Conservation (phyloP, 2,113 vertebrate species). For the Taxidea taxus region DNA sequence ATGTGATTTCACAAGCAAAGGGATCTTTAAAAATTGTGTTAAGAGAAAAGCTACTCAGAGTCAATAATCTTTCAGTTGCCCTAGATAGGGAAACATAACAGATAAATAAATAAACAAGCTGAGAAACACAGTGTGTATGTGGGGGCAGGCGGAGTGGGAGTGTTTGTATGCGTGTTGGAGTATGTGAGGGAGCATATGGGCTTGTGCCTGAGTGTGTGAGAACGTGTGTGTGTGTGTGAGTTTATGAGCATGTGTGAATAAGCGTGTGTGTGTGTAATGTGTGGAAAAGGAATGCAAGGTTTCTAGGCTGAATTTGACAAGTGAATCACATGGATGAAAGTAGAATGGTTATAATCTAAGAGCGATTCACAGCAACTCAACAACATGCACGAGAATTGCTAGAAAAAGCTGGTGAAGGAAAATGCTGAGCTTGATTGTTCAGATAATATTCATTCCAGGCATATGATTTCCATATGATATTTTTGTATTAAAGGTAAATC, state of each 20-base stretch:
- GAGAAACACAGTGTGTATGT: not conserved
- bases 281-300: not conserved
- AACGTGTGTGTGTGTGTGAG: not conserved
- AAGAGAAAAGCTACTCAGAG: not conserved
- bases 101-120: not conserved
- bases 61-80: not conserved
- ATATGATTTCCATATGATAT: not conserved
- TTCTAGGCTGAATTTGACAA: not conserved
- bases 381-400: not conserved
- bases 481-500: not conserved
- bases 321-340: not conserved
- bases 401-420: not conserved
- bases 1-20: not conserved
- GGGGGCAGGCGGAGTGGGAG: not conserved
- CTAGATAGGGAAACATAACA: not conserved
- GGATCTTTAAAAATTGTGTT: not conserved
- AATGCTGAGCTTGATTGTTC: constrained; percentile 8
- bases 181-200: not conserved
- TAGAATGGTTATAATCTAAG: not conserved
- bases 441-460: not conserved
- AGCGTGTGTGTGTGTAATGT: not conserved
- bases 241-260: not conserved
- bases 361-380: not conserved
- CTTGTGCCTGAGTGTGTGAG: not conserved
- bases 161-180: not conserved